Evolutionary conservation across 2,113 vertebrate genomes (phyloP).

Genomic region (Ptilorrhoa leucosticta): DNA sequence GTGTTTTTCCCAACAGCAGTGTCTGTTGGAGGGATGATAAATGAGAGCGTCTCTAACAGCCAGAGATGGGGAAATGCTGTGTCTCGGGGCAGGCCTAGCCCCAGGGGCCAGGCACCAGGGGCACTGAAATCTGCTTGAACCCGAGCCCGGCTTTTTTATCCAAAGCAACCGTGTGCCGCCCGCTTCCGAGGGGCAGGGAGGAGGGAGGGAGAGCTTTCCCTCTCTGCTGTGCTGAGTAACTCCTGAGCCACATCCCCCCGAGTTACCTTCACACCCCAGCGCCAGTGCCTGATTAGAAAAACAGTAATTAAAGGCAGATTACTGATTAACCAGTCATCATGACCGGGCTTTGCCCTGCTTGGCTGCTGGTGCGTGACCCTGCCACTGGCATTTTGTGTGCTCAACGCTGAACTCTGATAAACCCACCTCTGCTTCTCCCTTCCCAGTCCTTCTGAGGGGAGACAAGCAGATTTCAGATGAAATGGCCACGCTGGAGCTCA

Average conservation of each 20-base stretch:
- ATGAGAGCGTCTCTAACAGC: neutral
- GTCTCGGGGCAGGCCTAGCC: neutral
- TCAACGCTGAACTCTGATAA: neutral
- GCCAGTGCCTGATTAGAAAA: neutral
- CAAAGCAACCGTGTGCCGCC: neutral
- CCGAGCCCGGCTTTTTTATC: neutral
- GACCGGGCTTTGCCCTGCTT: neutral
- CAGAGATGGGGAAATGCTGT: neutral
- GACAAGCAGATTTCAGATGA: neutral
- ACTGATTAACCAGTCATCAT: constrained; percentile 17
- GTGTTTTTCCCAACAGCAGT: neutral
- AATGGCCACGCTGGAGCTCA: neutral
- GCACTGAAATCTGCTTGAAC: neutral
- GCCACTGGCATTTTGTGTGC: neutral
- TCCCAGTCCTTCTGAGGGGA: neutral
- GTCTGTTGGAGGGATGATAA: neutral
- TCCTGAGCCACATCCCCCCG: neutral
- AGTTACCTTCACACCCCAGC: neutral
- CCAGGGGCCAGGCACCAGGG: neutral
- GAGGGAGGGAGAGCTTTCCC: neutral
- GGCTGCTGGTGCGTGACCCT: neutral
- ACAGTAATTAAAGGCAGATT: neutral
- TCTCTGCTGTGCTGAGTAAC: neutral
- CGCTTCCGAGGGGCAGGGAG: neutral
- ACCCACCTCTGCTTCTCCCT: neutral